Evolutionary conservation across 2,888 invertebrate genomes (phyloP), one percentile per base, ranked within the genome.

Genomic region (Erebia aethiops): DNA sequence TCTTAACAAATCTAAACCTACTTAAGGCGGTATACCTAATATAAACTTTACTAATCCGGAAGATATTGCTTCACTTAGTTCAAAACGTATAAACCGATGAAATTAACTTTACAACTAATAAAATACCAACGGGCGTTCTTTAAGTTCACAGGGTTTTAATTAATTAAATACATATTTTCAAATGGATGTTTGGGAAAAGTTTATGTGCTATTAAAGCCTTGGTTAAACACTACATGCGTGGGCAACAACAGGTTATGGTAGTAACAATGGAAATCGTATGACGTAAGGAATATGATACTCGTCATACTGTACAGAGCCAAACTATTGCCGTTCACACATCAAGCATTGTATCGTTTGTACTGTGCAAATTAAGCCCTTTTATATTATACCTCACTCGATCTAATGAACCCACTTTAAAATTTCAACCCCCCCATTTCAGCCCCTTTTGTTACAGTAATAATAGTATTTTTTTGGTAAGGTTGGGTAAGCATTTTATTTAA

Each of bases 101-200:
- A 52, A 52, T 41, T 35, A 52, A 52, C 52, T 64, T 52, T 35
- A 16, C 0, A 85, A 87, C 82, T 83, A 85, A 88, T 88, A 87
- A 88, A 88, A 86, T 82, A 81, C 78, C 81, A 74, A 16, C 58
- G 13, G 16, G 78, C 77, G 84, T 80, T 85, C 84, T 84, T 86
- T 84, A 82, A 86, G 7, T 35, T 7, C 35, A 35, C 35, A 35
- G 35, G 35, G 35, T 5, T 35, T 35, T 7, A 85, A 82, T 86
- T 83, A 86, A 86, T 86, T 82, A 88, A 87, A 86, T 85, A 83
- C 86, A 54, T 86, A 86, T 84, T 88, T 86, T 81, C 78, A 78
- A 83, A 79, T 79, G 87, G 87, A 88, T 87, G 87, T 91, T 91
- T 87, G 82, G 82, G 75, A 83, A 89, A 90, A 90, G 88, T 90